Percentiles rank a stretch among this genome's conserved stretches.
These are phyloP conservation scores for Pentalonia nigronervosa DNA, from an alignment of 1,140 invertebrate species.

Conservation along the genomic window DNA sequence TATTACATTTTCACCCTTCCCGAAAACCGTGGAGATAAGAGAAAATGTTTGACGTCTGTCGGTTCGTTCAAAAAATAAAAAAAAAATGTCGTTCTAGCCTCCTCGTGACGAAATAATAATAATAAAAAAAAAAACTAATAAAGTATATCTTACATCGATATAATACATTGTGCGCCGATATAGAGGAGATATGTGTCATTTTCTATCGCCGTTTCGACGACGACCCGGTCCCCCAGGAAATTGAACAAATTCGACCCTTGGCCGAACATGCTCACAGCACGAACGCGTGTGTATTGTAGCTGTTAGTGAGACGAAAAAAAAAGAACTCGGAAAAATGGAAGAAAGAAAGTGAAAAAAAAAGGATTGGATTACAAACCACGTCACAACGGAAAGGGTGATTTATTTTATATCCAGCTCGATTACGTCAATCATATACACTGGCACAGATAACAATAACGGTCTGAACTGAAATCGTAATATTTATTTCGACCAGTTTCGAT, in stretches of 20 bases:
- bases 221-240: neutral
- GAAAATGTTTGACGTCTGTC: slow-evolving; percentile 41
- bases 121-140: slow-evolving; percentile 18
- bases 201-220: neutral
- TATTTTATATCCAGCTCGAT: neutral
- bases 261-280: neutral
- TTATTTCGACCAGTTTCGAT: neutral
- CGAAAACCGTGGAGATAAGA: slow-evolving; percentile 17
- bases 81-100: neutral
- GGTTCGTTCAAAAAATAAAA: neutral
- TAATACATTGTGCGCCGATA: slow-evolving; percentile 8
- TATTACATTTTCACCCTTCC: slow-evolving; percentile 47
- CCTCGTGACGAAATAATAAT: neutral
- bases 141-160: neutral
- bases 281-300: neutral
- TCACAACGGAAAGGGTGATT: neutral
- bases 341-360: slow-evolving; percentile 3
- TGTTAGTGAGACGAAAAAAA: neutral
- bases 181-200: slow-evolving; percentile 23
- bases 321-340: neutral
- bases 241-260: slow-evolving; percentile 47
- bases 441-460: neutral
- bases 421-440: neutral
- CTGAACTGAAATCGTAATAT: neutral
- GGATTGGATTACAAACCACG: slow-evolving; percentile 21